Percentiles rank a stretch among this genome's conserved stretches.
Conservation (phyloP, 2,113 vertebrate genomes). For the Hucho hucho region DNA sequence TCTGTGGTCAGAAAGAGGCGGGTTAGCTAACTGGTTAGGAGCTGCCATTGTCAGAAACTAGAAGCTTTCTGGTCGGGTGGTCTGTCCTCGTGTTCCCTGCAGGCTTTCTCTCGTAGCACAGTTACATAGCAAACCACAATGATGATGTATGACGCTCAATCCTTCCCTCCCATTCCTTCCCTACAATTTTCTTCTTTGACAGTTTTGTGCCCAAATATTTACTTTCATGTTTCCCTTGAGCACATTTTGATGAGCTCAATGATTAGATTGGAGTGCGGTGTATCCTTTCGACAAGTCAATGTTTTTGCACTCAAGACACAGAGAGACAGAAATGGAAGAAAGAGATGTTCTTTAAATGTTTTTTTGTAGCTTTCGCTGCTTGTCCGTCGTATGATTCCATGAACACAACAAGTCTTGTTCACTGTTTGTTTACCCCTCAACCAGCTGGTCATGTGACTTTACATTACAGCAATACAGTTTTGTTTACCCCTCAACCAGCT, state of each 20-base stretch:
- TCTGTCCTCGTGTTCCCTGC: conserved; percentile 17
- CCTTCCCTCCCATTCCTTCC: conserved; percentile 15
- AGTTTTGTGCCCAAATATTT: neutral
- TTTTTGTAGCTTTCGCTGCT: too few species aligned
- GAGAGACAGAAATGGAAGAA: conserved; percentile 31
- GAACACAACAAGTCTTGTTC: conserved; percentile 28
- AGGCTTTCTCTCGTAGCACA: conserved; percentile 7
- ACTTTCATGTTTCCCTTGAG: neutral
- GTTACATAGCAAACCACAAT: conserved; percentile 36
- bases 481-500: too few species aligned
- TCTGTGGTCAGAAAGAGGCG: conserved; percentile 21
- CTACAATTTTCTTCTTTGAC: neutral
- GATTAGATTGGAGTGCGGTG: conserved; percentile 18
- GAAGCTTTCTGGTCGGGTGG: conserved; percentile 4
- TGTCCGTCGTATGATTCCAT: conserved; percentile 35
- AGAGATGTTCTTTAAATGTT: too few species aligned
- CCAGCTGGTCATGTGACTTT: conserved; percentile 42
- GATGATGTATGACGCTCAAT: conserved; percentile 19
- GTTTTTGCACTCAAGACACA: neutral
- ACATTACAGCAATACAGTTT: too few species aligned
- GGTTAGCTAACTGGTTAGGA: conserved; percentile 26
- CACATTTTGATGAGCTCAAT: conserved; percentile 4
- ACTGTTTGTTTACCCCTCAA: neutral
- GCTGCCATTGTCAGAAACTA: conserved; percentile 32
- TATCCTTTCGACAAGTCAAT: neutral